These are phyloP conservation scores for Apis florea DNA, from an alignment of 1,140 invertebrate genomes.

Conservation along the genomic window DNA sequence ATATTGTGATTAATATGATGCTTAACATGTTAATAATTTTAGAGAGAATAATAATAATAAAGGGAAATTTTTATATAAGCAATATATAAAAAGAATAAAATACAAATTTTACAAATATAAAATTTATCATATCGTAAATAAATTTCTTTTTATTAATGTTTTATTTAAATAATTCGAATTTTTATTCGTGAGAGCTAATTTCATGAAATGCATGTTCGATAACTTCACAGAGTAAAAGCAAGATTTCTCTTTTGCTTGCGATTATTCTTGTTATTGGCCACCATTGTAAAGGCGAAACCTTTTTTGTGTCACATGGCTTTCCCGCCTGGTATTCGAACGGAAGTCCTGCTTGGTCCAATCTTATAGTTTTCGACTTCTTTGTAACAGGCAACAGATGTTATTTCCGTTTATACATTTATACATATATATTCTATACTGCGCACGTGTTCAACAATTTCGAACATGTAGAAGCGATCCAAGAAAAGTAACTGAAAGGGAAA, in stretches of 20 bases:
- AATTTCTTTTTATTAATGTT: neutral
- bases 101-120: neutral
- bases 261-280: conserved; percentile 21
- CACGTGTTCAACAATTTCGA: conserved; percentile 55
- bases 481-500: conserved; percentile 8
- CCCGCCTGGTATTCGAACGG: neutral
- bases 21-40: no score
- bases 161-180: neutral
- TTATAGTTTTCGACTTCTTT: conserved; percentile 56
- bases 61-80: no score
- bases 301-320: neutral
- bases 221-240: conserved; percentile 28
- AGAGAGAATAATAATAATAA: no score
- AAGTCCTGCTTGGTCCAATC: conserved; percentile 43
- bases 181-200: neutral
- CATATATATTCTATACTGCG: conserved; percentile 23
- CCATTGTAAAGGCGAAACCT: conserved; percentile 15
- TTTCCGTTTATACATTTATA: conserved; percentile 54
- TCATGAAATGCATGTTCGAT: neutral
- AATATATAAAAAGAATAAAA: no score
- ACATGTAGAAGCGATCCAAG: conserved; percentile 19
- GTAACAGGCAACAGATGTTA: conserved; percentile 56
- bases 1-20: neutral
- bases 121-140: neutral
- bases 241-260: conserved; percentile 41